phyloP scores from a whole-genome alignment of 2,113 vertebrate genomes.

The Clarias macrocephalus region DNA sequence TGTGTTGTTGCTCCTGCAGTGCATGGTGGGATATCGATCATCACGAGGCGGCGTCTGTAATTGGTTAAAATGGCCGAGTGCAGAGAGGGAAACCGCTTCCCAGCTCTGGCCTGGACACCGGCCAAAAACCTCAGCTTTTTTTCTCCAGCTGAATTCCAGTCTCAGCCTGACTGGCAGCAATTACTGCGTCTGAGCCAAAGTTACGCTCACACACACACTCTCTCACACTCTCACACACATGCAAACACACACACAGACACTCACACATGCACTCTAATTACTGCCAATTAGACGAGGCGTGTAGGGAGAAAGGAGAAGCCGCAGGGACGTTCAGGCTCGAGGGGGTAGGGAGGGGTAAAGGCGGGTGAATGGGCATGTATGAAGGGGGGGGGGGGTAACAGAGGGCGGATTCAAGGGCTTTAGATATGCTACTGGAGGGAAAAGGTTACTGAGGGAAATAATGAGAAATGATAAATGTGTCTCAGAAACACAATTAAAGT shows the following conservation, averaged over 20 bases:
- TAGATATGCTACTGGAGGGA: constrained; percentile 78
- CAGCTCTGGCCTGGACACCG: constrained; percentile 77
- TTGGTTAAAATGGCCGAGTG: constrained; percentile 82
- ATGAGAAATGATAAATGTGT: constrained; percentile 5
- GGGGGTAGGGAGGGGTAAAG: constrained; percentile 63
- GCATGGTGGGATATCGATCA: constrained; percentile 78
- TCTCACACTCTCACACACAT: neutral
- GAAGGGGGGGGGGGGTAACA: neutral
- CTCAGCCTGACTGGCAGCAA: constrained; percentile 84
- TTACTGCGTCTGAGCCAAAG: constrained; percentile 82
- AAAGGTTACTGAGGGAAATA: constrained; percentile 75
- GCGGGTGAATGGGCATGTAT: neutral
- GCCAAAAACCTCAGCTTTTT: constrained; percentile 76
- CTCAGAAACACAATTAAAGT: constrained; percentile 8
- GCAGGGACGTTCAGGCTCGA: constrained; percentile 76
- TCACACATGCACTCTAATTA: constrained; percentile 76
- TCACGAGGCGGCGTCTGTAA: constrained; percentile 79
- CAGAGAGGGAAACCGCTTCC: constrained; percentile 81
- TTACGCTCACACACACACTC: constrained; percentile 64
- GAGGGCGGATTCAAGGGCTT: constrained; percentile 71
- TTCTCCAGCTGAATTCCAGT: constrained; percentile 77
- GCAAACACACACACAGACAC: constrained; percentile 23
- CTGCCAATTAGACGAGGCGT: constrained; percentile 82
- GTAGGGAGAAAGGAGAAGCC: constrained; percentile 80
- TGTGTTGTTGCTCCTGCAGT: constrained; percentile 66